phyloP scores from a whole-genome alignment of 2,888 invertebrate species.

The Chrysomela aeneicollis region DNA sequence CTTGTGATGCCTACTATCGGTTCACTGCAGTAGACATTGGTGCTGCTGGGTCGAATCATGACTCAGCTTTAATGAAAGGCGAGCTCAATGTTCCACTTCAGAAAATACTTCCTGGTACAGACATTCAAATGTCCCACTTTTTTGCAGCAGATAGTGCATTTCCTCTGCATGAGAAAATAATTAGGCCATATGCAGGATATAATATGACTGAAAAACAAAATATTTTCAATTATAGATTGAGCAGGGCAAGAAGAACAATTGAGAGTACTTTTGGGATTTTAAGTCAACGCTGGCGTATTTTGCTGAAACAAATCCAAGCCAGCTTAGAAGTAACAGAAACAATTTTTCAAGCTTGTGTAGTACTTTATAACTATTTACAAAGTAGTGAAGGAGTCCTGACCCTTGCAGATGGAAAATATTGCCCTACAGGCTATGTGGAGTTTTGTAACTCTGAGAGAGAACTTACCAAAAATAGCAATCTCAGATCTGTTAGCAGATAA shows the following conservation, averaged over 20 bases:
- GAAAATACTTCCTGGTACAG: constrained; percentile 7
- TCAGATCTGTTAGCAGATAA: constrained; percentile 6
- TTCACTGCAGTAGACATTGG: constrained; percentile 52
- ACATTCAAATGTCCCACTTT: constrained; percentile 15
- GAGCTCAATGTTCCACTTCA: constrained; percentile 21
- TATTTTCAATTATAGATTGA: constrained; percentile 19
- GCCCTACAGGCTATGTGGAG: constrained; percentile 9
- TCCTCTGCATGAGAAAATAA: constrained; percentile 26
- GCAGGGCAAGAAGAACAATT: constrained; percentile 15
- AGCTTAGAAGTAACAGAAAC: constrained; percentile 12
- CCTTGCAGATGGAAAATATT: constrained; percentile 13
- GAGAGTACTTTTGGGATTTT: constrained; percentile 19
- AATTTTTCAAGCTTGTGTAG: constrained; percentile 13
- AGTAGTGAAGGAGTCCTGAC: constrained; percentile 7
- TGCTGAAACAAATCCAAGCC: constrained; percentile 13
- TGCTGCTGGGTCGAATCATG: constrained; percentile 47
- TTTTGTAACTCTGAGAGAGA: neutral
- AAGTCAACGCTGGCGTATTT: constrained; percentile 18
- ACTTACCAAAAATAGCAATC: neutral
- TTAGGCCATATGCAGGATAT: constrained; percentile 28
- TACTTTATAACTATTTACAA: constrained; percentile 15
- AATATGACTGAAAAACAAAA: constrained; percentile 19
- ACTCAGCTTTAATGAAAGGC: constrained; percentile 38
- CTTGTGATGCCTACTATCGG: constrained; percentile 47
- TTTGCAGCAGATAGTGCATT: constrained; percentile 28